Evolutionary conservation across 35 echinoderm and acorn worm genomes (phyloP).

Genomic region (Apostichopus parvimensis): DNA sequence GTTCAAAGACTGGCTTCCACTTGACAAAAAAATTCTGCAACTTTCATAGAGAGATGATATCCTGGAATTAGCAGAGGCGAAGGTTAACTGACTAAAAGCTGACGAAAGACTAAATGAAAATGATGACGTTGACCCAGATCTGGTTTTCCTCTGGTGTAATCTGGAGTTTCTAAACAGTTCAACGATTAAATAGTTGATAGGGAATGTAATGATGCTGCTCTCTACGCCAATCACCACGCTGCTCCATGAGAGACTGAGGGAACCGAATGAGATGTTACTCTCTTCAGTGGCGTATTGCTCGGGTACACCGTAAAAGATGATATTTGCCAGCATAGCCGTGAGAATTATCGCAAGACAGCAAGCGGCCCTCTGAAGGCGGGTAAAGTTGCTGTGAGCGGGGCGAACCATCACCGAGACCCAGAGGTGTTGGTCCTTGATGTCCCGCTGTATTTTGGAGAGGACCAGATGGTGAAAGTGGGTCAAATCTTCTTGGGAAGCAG

Average conservation of each 20-base stretch:
- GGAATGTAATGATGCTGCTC: slow-evolving; percentile 73
- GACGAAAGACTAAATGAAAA: neutral
- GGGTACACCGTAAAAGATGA: slow-evolving; percentile 85
- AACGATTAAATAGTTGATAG: slow-evolving; percentile 65
- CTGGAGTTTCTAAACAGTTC: slow-evolving; percentile 71
- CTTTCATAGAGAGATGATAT: slow-evolving; percentile 40
- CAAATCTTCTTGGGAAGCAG: slow-evolving; percentile 66
- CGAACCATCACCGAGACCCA: slow-evolving; percentile 83
- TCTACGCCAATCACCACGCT: slow-evolving; percentile 75
- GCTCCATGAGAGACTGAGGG: slow-evolving; percentile 63
- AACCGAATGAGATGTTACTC: slow-evolving; percentile 61
- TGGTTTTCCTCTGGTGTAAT: neutral
- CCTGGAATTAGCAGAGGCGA: neutral
- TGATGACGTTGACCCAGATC: neutral
- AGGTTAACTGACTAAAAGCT: neutral
- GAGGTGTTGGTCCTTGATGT: slow-evolving; percentile 90
- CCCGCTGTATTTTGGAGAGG: slow-evolving; percentile 62
- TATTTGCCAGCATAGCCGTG: slow-evolving; percentile 80
- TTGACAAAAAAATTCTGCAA: neutral
- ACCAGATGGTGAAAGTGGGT: slow-evolving; percentile 76
- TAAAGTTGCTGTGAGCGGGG: slow-evolving; percentile 80
- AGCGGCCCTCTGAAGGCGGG: slow-evolving; percentile 81
- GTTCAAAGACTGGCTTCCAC: neutral
- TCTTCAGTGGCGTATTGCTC: slow-evolving; percentile 43
- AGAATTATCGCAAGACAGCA: slow-evolving; percentile 80